Evolutionary conservation across 2,797 vertebrate species (phyloP).

Genomic region (Microhierax caerulescens): DNA sequence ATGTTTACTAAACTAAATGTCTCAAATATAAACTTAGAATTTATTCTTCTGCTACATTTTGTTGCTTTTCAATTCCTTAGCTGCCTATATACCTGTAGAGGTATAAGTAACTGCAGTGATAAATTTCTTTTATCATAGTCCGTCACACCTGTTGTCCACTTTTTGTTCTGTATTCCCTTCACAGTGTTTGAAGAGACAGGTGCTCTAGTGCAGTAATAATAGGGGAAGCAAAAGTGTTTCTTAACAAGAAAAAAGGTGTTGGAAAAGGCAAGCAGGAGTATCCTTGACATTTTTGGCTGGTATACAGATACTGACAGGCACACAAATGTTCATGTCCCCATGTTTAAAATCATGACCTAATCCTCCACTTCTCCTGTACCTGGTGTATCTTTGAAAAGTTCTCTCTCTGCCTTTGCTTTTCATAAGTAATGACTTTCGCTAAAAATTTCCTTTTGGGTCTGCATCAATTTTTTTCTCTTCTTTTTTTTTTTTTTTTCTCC

Average conservation of each 20-base stretch:
- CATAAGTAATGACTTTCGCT: neutral
- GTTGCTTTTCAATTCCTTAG: neutral
- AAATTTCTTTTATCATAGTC: neutral
- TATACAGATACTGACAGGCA: neutral
- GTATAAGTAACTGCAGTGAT: neutral
- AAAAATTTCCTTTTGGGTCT: neutral
- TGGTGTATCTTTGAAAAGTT: neutral
- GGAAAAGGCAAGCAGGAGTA: neutral
- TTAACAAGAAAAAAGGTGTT: neutral
- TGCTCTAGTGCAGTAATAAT: neutral
- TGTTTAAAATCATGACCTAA: neutral
- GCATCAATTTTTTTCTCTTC: neutral
- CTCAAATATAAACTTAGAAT: neutral
- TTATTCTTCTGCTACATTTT: neutral
- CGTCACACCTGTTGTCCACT: neutral
- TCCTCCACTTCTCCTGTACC: neutral
- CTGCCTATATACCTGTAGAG: no score
- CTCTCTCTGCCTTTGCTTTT: neutral
- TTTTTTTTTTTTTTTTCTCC: neutral
- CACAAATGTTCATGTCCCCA: rapidly evolving
- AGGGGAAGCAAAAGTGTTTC: neutral
- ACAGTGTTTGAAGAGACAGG: neutral
- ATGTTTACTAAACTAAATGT: neutral
- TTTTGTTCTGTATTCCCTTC: neutral
- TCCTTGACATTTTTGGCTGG: slow-evolving; percentile 45